Evolutionary conservation across 2,797 vertebrate species (phyloP).

Genomic region (Halcyon badia): DNA sequence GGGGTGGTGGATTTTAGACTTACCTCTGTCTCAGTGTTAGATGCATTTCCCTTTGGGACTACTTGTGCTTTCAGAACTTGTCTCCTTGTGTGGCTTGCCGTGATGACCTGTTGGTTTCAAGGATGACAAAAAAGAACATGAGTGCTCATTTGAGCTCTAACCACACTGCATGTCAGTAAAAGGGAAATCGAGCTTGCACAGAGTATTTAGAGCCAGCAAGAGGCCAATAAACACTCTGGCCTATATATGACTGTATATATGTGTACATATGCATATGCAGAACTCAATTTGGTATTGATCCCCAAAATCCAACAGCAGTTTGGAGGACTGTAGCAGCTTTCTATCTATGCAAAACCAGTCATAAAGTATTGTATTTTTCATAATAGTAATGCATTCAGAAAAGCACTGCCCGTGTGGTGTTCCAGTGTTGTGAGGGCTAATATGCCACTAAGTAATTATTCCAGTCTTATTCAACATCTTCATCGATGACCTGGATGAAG

Average conservation of each 20-base stretch:
- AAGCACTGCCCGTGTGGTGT: not conserved
- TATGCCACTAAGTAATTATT: not conserved
- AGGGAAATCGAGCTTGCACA: not conserved
- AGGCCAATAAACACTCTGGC: not conserved
- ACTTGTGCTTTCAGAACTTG: not conserved
- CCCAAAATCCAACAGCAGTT: not conserved
- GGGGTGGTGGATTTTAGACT: not conserved
- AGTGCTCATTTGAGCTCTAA: not conserved
- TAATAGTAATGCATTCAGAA: not conserved
- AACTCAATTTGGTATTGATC: not conserved
- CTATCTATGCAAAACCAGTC: not conserved
- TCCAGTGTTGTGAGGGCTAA: not conserved
- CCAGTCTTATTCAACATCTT: too few species aligned
- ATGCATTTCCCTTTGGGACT: not conserved
- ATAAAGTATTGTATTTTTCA: not conserved
- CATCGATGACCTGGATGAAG: too few species aligned
- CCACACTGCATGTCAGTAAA: not conserved
- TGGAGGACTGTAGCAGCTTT: not conserved
- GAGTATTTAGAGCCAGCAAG: not conserved
- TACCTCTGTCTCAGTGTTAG: not conserved
- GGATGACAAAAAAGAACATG: not conserved
- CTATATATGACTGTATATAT: not conserved
- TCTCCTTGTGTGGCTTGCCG: not conserved
- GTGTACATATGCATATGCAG: not conserved
- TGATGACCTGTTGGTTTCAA: not conserved